Base-by-base conservation (phyloP, 1,140 invertebrate genomes). In the Thaumetopoea pityocampa region DNA sequence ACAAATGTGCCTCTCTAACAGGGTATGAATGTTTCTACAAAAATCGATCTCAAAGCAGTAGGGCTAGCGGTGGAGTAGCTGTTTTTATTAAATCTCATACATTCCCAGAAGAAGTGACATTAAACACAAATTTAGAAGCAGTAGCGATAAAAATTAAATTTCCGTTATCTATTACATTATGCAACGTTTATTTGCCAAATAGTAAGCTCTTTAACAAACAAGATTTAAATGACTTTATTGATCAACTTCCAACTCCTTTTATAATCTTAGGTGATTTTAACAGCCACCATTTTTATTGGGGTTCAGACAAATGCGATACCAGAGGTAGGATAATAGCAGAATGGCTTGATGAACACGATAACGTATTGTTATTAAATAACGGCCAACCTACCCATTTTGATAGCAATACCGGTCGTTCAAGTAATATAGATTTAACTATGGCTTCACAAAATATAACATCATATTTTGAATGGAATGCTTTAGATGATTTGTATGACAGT, bases 241-340 rank as follows among this genome's bases (percentile, higher is more conserved):
- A 11, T 2, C 65, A 76, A 63, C 28, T 80, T 7, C 60, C 57
- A 4, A 44, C 28, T 37, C 66, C 58, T 5, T 79, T 58, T 23
- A 36, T 76, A 17, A 17, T 67, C 15, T 4, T 63, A 4, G 57
- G 59, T 0, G 69, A 73, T 19, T 68, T 76, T 23, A 77, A 74
- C 18, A 55, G 50, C 12, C 65, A 76, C 22, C 71, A 63, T 33
- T 35, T 19, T n/a, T 14, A 60, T 20, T 81, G 62, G 66, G 67
- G 65, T 1, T 66, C 63, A n/a, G 24, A 53, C 5, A 58, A 60
- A 51, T 46, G 32, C 15, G 56, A 71, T 24, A 6, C 5, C 5
- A 44, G 65, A 47, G 63, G 63, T 26, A 51, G 47, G 47, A 57
- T 37, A 17, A 42, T 69, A 19, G 59, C 51, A 37, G 51, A 51